Percentiles rank a stretch among this genome's conserved stretches.
Evolutionary conservation across 2,113 vertebrate genomes (phyloP).

Genomic region (Thoracochromis brauschi): DNA sequence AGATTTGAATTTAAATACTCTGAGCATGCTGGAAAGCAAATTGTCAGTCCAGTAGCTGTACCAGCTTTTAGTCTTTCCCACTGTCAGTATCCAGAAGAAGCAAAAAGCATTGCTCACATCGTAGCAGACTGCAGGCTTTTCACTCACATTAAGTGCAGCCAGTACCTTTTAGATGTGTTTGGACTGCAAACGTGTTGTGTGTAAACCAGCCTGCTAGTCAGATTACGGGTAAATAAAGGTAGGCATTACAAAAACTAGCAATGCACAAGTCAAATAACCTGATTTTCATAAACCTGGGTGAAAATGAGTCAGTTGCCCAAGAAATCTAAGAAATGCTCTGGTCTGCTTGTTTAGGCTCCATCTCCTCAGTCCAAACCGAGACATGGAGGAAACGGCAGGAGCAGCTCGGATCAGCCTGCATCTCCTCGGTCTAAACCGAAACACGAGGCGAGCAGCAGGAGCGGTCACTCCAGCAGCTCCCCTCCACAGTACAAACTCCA

Average conservation of each 20-base stretch:
- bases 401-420: slow-evolving; percentile 41
- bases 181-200: neutral
- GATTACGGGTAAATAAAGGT: neutral
- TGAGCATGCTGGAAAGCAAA: neutral
- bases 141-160: neutral
- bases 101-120: neutral
- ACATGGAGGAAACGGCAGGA: slow-evolving; percentile 36
- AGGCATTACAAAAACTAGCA: neutral
- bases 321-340: neutral
- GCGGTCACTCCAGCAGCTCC: slow-evolving; percentile 39
- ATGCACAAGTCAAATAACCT: neutral
- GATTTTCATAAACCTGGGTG: neutral
- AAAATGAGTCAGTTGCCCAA: neutral
- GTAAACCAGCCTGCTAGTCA: neutral
- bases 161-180: neutral
- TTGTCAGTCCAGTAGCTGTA: neutral
- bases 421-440: slow-evolving; percentile 63
- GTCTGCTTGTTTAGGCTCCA: slow-evolving; percentile 41
- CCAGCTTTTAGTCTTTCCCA: neutral
- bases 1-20: neutral
- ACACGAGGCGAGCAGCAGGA: slow-evolving; percentile 40
- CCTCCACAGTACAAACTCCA: slow-evolving; percentile 72
- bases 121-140: neutral
- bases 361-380: slow-evolving; percentile 65
- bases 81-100: neutral